phyloP scores from a whole-genome alignment of 2,113 vertebrate genomes.

The Tetraodon nigroviridis region DNA sequence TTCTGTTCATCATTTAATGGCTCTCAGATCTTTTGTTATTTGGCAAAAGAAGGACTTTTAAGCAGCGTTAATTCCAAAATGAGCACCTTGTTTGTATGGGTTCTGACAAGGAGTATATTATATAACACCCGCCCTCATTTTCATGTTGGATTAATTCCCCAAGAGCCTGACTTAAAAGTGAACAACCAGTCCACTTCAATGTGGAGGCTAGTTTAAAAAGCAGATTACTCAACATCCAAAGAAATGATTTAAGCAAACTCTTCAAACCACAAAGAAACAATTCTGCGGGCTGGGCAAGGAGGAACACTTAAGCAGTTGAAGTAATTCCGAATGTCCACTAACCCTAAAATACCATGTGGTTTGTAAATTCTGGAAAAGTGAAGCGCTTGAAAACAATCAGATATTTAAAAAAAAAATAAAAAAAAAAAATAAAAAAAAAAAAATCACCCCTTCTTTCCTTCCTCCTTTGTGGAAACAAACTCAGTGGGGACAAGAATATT shows the following conservation, averaged over 20 bases:
- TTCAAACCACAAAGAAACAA: constrained; percentile 66
- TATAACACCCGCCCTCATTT: neutral
- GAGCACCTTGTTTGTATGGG: constrained; percentile 1
- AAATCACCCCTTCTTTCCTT: constrained; percentile 52
- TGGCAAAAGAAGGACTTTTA: constrained; percentile 66
- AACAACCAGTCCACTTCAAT: constrained; percentile 10
- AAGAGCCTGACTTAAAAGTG: neutral
- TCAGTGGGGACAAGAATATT: constrained; percentile 38
- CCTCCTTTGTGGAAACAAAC: constrained; percentile 49
- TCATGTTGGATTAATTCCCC: neutral
- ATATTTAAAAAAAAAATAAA: too few relatives aligned
- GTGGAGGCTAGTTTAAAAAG: constrained; percentile 33
- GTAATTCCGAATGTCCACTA: constrained; percentile 68
- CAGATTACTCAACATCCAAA: constrained; percentile 63
- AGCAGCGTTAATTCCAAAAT: constrained; percentile 23
- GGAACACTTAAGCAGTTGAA: constrained; percentile 68
- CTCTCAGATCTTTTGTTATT: constrained; percentile 75
- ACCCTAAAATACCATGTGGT: constrained; percentile 68
- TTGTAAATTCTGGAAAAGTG: constrained; percentile 70
- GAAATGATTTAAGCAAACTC: constrained; percentile 63
- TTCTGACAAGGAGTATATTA: neutral
- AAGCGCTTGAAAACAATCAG: constrained; percentile 66
- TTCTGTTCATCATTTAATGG: constrained; percentile 71
- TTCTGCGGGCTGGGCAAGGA: constrained; percentile 61
- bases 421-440: too few relatives aligned